Evolutionary conservation across 2,888 invertebrate genomes (phyloP), one percentile per base, ranked within the genome.

Genomic region (Troilus luridus): DNA sequence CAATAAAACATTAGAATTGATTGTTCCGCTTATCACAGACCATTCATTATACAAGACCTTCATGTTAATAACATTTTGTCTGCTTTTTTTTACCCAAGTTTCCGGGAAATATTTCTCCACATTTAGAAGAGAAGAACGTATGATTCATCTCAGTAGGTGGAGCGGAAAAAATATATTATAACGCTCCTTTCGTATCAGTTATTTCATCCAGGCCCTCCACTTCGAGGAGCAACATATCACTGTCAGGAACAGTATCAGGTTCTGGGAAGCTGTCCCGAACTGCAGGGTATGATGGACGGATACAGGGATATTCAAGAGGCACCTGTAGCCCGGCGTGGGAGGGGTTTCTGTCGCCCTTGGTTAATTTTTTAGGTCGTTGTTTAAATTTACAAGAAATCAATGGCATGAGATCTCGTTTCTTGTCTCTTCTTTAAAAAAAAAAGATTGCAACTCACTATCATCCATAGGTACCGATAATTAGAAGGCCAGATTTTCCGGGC

Each of bases 221-320:
- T 81, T 81, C 8, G 41, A 54, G 54, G 21, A 81, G 81, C 21
- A 54, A 54, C 54, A 81, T 54, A 81, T 81, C 81, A 81, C 81
- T 81, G 81, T 81, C 81, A 81, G 81, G 9, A 0, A 54, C 81
- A 67, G 67, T 24, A 67, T 67, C 64, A 64, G 64, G 77, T 41
- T 41, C 77, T 41, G 77, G 81, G 21, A 7, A 81, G 81, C 81
- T 21, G 21, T 21, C 54, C 54, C 81, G 54, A 54, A 41, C 19
- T 81, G 21, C 81, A 54, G 54, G 54, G 21, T 81, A 81, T 81
- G 81, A 81, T 81, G 54, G 81, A 81, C 81, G 54, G 67, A 67
- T 67, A n/a, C 67, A 8, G n/a, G 81, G 77, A 8, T 77, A 41
- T 77, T 77, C 54, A 24, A 12, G 24, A n/a, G 24, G 67, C 67